Base-by-base conservation (phyloP, 35 echinoderm and acorn worm species). In the Strongylocentrotus purpuratus region DNA sequence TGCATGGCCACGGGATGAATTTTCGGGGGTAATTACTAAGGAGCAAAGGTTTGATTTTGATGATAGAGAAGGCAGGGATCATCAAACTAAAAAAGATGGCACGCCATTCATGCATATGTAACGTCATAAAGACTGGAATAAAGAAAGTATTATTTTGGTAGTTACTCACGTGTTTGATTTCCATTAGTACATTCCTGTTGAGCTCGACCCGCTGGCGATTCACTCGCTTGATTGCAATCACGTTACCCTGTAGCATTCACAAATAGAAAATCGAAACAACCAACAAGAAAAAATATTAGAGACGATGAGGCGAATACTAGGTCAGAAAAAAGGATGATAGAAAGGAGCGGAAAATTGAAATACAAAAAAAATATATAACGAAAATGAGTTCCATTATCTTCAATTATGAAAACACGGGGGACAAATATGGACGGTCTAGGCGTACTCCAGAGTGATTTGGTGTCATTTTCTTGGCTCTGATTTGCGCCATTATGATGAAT, bases 141-240 rank as follows among this genome's bases (percentile, higher is more conserved):
- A n/a, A 78, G 65, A 28, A 78, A 55, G 35, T 89, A 28, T 41
- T 55, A 55, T 55, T 55, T 78, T 78, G 65, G 20, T 78, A 9
- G 32, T 89, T 32, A 97, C 96, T 97, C 95, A 99, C 98, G 70
- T 94, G 94, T 95, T 99, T 99, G 45, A 99, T 90, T 96, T 99
- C 98, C 86, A 97, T 97, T 94, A 97, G 92, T 70, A 97, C 95
- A 92, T 97, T 87, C 91, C 98, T 70, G 65, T 95, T 99, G 31
- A 99, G 94, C 85, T 99, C 98, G 22, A 99, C 96, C 88, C 97
- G 94, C 71, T 94, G 92, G 46, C 96, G 96, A 60, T 99, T 96
- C 85, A 99, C 94, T 95, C 95, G 96, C 87, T 99, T 99, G 78
- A 99, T 97, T 46, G 98, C 98, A 33, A 99, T 97, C 33, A 99